Percentiles rank a stretch among this genome's conserved stretches.
Conservation (phyloP, 2,113 vertebrate species). For the Bucco capensis region DNA sequence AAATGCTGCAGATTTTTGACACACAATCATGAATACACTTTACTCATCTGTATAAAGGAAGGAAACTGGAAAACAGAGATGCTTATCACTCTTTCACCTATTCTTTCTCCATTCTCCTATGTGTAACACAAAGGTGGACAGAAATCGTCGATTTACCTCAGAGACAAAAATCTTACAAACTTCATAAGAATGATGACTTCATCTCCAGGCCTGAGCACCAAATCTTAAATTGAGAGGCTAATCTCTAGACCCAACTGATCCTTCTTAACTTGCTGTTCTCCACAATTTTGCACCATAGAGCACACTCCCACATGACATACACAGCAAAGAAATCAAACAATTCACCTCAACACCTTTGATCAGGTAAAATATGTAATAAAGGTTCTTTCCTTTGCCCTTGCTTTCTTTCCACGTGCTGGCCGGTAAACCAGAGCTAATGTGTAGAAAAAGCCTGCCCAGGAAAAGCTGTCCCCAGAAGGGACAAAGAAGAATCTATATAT, state of each 20-base stretch:
- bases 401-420: not conserved
- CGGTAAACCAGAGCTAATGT: not conserved
- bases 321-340: not conserved
- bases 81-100: too few species aligned
- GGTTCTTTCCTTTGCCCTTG: not conserved
- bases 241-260: not conserved
- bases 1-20: not conserved
- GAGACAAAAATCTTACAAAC: not conserved
- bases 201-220: accelerated
- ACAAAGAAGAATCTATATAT: not conserved
- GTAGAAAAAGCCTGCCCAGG: not conserved
- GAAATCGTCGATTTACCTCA: not conserved
- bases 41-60: not conserved
- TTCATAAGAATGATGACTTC: not conserved
- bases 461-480: not conserved
- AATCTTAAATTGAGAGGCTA: not conserved
- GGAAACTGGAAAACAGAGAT: not conserved
- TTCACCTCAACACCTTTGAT: not conserved
- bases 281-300: not conserved
- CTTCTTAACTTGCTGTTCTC: not conserved
- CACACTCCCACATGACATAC: not conserved
- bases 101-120: not conserved
- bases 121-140: not conserved
- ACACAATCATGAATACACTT: not conserved
- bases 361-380: not conserved